Conservation (phyloP, 2,888 invertebrate genomes). For the Agrochola circellaris region DNA sequence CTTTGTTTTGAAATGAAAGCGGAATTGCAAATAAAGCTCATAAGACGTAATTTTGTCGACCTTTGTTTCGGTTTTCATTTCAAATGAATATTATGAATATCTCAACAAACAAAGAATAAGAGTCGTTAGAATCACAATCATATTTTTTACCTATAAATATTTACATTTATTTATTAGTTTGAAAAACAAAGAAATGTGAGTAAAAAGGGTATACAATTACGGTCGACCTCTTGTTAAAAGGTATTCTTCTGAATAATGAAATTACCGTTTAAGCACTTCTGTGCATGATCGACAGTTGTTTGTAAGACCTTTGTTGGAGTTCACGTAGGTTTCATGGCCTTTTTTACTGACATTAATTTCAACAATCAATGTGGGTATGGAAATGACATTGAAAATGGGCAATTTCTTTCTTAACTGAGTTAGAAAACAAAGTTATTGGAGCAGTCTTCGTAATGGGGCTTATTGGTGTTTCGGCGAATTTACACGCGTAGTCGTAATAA, state of each 20-base stretch:
- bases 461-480: too few relatives aligned
- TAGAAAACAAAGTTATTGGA: neutral
- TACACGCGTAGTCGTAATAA: too few relatives aligned
- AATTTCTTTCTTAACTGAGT: neutral
- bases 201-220: neutral
- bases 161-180: constrained; percentile 22
- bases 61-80: neutral
- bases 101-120: neutral
- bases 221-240: constrained; percentile 9
- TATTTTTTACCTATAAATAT: constrained; percentile 19
- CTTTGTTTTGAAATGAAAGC: neutral
- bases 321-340: neutral
- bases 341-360: neutral
- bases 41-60: neutral
- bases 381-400: neutral
- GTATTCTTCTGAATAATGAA: constrained; percentile 24
- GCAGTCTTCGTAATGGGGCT: neutral
- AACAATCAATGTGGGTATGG: neutral
- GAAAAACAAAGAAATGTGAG: constrained; percentile 13
- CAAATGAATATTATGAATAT: neutral
- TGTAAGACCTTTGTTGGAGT: neutral
- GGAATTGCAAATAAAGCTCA: neutral
- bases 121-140: neutral
- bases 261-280: constrained; percentile 7
- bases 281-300: constrained; percentile 9